Evolutionary conservation across 1,140 invertebrate species (phyloP), one percentile per base, ranked within the genome.

Genomic region (Hylaeus volcanicus): DNA sequence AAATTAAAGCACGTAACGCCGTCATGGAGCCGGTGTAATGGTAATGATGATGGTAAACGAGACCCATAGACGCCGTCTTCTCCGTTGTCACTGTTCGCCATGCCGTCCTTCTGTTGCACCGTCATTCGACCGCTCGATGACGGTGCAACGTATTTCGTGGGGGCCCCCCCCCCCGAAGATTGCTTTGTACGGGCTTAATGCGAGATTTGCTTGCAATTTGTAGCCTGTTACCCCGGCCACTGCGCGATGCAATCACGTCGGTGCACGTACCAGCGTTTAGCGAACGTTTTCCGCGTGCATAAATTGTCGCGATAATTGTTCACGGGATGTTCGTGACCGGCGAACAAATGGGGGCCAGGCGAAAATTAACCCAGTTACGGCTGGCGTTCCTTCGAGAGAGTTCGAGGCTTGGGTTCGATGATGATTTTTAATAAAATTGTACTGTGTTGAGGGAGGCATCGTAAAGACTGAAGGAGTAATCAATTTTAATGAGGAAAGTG

Each of bases 1-100:
- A 88, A 88, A 88, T 88, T 88, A 86, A 88, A 88, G 75, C 84
- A 86, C 87, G 74, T 82, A 88, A 86, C 84, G 78, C 70, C 81
- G 79, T 69, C 83, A 83, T 72, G 83, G 83, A 65, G 79, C 53
- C 69, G 60, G 69, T 61, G 69, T 82, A 82, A 87, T 83, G 86
- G 70, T 88, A 88, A 88, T 88, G 87, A 86, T 80, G 81, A 86
- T 85, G 85, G 85, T 82, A 85, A 86, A 86, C 81, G 84, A 87
- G 77, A 83, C 61, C 81, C 65, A 83, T 72, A 51, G 76, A 80
- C 82, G 74, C 63, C 65, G 74, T 83, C 65, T 58, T 68, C 11
- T 9, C 74, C 63, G 15, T 53, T 80, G 71, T 76, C 73, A 80
- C 74, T 63, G 66, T 48, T 14, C 48, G 26, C 26, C 66, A 64